Percentiles rank a stretch among this genome's conserved stretches.
Conservation (phyloP, 2,888 invertebrate genomes). For the Drosophila eohydei region DNA sequence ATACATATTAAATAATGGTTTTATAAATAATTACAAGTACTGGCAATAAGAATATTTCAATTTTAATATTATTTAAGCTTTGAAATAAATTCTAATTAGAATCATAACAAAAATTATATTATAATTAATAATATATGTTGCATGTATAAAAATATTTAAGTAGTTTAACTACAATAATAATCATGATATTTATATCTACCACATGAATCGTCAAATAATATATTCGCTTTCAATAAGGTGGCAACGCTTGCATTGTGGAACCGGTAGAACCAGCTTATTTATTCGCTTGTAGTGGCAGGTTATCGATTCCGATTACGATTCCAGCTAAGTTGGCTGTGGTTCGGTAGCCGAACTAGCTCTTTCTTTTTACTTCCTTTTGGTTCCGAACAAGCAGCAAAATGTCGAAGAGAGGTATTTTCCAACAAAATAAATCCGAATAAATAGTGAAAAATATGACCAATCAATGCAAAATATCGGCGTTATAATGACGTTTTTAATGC, state of each 20-base stretch:
- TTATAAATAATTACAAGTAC: background rate
- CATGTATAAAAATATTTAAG: background rate
- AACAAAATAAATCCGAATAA: constrained; percentile 82
- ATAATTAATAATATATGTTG: background rate
- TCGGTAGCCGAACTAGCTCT: constrained; percentile 66
- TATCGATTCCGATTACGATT: constrained; percentile 30
- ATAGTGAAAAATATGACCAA: constrained; percentile 54
- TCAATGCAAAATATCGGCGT: constrained; percentile 29
- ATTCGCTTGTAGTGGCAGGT: constrained; percentile 22
- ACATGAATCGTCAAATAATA: background rate
- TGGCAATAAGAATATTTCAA: background rate
- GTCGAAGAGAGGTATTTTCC: constrained; percentile 89
- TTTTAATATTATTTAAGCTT: background rate
- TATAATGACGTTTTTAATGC: constrained; percentile 9
- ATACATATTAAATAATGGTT: background rate
- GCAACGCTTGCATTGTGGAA: constrained; percentile 8
- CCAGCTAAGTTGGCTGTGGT: constrained; percentile 61
- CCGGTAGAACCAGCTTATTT: constrained; percentile 3
- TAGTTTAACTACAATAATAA: background rate
- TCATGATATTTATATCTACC: background rate
- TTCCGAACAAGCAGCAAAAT: constrained; percentile 86
- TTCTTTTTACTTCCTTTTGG: constrained; percentile 85
- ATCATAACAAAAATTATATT: background rate
- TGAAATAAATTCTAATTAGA: background rate
- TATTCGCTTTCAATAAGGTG: constrained; percentile 2